A percentile compares a stretch with the other conserved stretches of the same genome.
These are phyloP conservation scores for Semicossyphus pulcher DNA, from an alignment of 2,113 vertebrate genomes.

Conservation along the genomic window DNA sequence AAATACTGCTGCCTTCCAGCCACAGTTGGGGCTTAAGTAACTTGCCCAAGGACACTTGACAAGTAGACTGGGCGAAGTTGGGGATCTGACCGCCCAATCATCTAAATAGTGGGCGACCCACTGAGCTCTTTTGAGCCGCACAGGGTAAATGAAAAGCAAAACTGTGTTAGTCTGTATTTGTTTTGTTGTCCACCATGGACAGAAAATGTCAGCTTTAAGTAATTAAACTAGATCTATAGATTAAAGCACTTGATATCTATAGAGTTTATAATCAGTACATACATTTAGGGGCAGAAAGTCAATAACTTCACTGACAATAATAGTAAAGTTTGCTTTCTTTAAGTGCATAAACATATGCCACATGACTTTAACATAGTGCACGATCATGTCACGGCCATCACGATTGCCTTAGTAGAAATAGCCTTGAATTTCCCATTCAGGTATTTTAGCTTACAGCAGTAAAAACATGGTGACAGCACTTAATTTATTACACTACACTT, in stretches of 20 bases:
- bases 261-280: neutral
- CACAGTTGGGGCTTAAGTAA: neutral
- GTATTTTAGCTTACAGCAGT: neutral
- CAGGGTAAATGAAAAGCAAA: too few relatives aligned
- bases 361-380: neutral
- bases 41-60: neutral
- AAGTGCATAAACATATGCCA: neutral
- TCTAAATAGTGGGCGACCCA: too few relatives aligned
- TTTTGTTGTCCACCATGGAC: too few relatives aligned
- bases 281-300: neutral
- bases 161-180: too few relatives aligned
- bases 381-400: too few relatives aligned
- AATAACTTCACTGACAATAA: neutral
- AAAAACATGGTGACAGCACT: neutral
- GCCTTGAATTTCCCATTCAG: neutral
- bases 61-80: neutral
- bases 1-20: neutral
- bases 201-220: neutral
- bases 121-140: neutral
- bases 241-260: too few relatives aligned
- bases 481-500: neutral
- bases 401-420: slow-evolving; percentile 5
- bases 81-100: too few relatives aligned
- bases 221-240: neutral
- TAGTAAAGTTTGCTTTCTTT: too few relatives aligned